A percentile compares a stretch with the other conserved stretches of the same genome.
Evolutionary conservation across 2,888 invertebrate genomes (phyloP).

Genomic region (Dascillus cervinus): DNA sequence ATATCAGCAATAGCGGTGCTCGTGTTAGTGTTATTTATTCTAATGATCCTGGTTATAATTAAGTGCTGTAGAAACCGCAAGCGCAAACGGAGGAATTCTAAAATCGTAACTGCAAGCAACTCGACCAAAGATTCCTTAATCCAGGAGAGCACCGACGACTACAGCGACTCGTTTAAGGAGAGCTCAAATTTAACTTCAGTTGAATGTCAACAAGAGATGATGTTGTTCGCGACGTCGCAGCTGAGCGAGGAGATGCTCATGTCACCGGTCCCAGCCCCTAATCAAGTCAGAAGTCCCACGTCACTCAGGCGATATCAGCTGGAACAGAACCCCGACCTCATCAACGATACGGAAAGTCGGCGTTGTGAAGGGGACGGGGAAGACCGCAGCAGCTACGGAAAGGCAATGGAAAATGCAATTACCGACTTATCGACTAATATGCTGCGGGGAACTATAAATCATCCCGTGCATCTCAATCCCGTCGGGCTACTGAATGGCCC

Average conservation of each 20-base stretch:
- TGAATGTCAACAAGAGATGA: slow-evolving; percentile 27
- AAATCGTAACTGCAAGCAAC: slow-evolving; percentile 38
- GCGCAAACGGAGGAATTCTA: slow-evolving; percentile 46
- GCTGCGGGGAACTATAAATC: slow-evolving; percentile 49
- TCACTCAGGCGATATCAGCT: slow-evolving; percentile 44
- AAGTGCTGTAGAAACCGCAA: slow-evolving; percentile 30
- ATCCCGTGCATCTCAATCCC: slow-evolving; percentile 67
- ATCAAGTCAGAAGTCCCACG: slow-evolving; percentile 52
- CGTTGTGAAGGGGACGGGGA: slow-evolving; percentile 30
- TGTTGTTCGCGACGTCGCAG: slow-evolving; percentile 33
- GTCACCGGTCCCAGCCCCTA: slow-evolving; percentile 33
- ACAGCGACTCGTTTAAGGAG: slow-evolving; percentile 29
- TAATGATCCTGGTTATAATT: slow-evolving; percentile 54
- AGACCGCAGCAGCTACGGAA: slow-evolving; percentile 27
- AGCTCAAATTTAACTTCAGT: slow-evolving; percentile 24
- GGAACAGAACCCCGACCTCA: slow-evolving; percentile 73
- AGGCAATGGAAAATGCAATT: slow-evolving; percentile 30
- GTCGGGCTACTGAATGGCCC: slow-evolving; percentile 69
- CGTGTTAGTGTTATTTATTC: slow-evolving; percentile 56
- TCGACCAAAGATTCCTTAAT: slow-evolving; percentile 33
- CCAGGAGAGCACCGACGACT: slow-evolving; percentile 32
- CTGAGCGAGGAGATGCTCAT: slow-evolving; percentile 30
- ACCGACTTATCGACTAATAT: slow-evolving; percentile 25
- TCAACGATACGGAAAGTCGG: slow-evolving; percentile 64
- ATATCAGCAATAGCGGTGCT: slow-evolving; percentile 59